Conservation (phyloP, 2,797 vertebrate species). For the Trichosurus vulpecula region DNA sequence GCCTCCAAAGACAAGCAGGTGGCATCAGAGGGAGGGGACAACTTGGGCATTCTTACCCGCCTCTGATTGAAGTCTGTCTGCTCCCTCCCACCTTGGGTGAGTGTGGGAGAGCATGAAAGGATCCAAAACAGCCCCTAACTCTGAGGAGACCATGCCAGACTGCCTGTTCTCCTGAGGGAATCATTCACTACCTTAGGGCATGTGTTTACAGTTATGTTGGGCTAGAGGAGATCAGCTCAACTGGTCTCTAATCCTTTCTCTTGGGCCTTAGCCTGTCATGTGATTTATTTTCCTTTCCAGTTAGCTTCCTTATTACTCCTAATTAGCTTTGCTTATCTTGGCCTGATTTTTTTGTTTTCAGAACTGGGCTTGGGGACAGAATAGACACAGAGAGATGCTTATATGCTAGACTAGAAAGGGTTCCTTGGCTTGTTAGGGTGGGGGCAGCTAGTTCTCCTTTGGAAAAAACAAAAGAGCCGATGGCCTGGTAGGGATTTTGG, state of each 20-base stretch:
- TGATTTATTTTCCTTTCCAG: not conserved
- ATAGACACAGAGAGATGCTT: not conserved
- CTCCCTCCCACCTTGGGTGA: not conserved
- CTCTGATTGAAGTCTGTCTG: not conserved
- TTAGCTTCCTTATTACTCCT: not conserved
- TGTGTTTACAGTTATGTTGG: not conserved
- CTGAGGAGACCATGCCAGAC: not conserved
- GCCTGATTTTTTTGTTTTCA: not conserved
- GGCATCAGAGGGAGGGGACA: not conserved
- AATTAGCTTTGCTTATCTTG: not conserved
- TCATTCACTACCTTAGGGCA: not conserved
- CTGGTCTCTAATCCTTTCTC: not conserved
- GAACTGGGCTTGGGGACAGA: not conserved
- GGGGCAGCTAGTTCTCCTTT: not conserved
- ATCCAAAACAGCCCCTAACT: not conserved
- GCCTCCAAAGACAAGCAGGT: not conserved
- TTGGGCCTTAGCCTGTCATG: not conserved
- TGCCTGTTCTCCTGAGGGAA: not conserved
- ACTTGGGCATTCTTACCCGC: not conserved
- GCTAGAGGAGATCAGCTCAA: not conserved
- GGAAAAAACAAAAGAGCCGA: not conserved
- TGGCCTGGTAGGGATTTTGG: not conserved
- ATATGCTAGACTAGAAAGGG: not conserved
- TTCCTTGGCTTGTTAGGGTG: not conserved
- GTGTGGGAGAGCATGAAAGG: not conserved